phyloP scores from a whole-genome alignment of 2,113 vertebrate species.

The Mugil cephalus region DNA sequence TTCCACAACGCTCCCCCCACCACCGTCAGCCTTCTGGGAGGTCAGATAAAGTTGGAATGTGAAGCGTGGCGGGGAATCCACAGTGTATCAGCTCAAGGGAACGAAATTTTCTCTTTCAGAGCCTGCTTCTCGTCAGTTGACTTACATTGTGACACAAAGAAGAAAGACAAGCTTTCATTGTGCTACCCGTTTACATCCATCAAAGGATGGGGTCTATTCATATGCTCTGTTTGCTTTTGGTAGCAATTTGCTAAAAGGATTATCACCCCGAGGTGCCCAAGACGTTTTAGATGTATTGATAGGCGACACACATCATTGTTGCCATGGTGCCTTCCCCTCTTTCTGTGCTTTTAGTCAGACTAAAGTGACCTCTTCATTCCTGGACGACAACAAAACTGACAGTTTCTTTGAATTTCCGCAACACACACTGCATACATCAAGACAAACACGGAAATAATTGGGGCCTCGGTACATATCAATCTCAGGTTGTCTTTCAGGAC shows the following conservation, averaged over 20 bases:
- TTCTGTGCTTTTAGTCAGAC: not conserved
- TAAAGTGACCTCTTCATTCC: conserved; percentile 38
- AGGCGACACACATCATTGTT: conserved; percentile 2
- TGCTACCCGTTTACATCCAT: not conserved
- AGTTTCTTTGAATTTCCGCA: conserved; percentile 42
- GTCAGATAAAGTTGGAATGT: conserved; percentile 9
- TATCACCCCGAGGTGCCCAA: conserved; percentile 3
- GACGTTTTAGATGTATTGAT: not conserved
- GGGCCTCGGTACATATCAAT: not conserved
- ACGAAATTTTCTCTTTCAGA: not conserved
- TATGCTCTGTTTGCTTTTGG: not conserved
- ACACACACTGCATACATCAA: not conserved
- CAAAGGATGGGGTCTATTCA: not conserved
- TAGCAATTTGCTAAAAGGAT: conserved; percentile 1
- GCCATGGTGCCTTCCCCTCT: not conserved
- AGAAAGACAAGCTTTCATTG: not conserved
- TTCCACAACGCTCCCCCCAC: not conserved
- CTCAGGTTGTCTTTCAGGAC: not conserved
- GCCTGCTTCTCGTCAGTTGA: not conserved
- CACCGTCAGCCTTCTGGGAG: not conserved
- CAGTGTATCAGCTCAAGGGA: not conserved
- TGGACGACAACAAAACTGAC: conserved; percentile 28
- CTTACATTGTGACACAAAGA: not conserved
- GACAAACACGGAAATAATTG: conserved; percentile 51
- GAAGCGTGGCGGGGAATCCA: not conserved